phyloP scores from a whole-genome alignment of 2,888 invertebrate species.

The Lymantria dispar region DNA sequence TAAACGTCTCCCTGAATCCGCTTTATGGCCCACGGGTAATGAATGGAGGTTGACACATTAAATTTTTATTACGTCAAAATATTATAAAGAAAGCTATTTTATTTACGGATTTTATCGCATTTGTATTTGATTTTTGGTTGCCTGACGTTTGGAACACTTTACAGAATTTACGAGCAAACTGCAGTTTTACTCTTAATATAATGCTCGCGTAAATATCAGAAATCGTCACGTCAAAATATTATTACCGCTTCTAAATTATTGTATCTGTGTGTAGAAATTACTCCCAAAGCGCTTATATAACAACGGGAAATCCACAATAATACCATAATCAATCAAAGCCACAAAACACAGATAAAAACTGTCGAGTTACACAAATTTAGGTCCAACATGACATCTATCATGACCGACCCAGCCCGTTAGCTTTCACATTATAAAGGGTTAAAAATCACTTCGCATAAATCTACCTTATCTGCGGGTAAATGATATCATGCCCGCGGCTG shows the following conservation, averaged over 20 bases:
- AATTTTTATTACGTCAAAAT: too few species aligned
- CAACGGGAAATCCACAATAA: slow-evolving; percentile 10
- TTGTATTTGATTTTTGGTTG: too few species aligned
- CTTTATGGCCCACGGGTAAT: too few species aligned
- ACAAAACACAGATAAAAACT: slow-evolving; percentile 40
- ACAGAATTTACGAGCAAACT: too few species aligned
- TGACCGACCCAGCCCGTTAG: slow-evolving; percentile 43
- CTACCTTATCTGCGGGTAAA: slow-evolving; percentile 67
- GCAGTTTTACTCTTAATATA: too few species aligned
- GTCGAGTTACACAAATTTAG: slow-evolving; percentile 38
- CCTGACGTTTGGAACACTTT: too few species aligned
- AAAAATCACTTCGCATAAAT: slow-evolving; percentile 79
- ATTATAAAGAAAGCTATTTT: too few species aligned
- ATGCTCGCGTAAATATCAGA: too few species aligned
- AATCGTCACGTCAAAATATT: too few species aligned
- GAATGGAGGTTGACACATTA: too few species aligned
- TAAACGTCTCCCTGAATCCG: too few species aligned
- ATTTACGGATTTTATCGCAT: too few species aligned
- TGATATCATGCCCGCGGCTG: slow-evolving; percentile 49
- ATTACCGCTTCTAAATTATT: not conserved
- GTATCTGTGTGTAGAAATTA: not conserved
- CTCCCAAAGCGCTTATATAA: not conserved
- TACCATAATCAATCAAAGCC: slow-evolving; percentile 22
- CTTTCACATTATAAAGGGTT: slow-evolving; percentile 65
- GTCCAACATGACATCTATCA: slow-evolving; percentile 32